Base-by-base conservation (phyloP, 1,140 invertebrate genomes). In the Atopsyche davidsoni region DNA sequence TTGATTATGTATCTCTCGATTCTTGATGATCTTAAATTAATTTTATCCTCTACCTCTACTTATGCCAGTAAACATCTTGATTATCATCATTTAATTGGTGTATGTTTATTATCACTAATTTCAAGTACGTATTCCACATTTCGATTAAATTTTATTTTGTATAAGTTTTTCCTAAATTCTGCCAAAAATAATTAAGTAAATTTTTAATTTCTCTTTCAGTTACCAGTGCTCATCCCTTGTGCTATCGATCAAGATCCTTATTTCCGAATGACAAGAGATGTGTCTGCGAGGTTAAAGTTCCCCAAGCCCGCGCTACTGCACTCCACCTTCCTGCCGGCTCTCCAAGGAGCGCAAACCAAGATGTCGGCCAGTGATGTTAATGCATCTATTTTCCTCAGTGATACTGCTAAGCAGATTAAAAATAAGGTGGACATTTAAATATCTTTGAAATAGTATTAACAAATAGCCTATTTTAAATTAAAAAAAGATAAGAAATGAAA, bases 211-310 rank as follows among this genome's bases (percentile, higher is more conserved):
- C 39, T 14, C 31, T 52, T 60, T 1, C 55, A 73, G 70, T 34
- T 77, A 1, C 87, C 87, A 3, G 97, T 93, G 64, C 75, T 99
- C 1, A 96, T 99, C 56, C 96, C 96, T 0, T 99, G 96, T 74
- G 97, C 94, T 21, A 99, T 99, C 62, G 97, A 99, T 79, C 97
- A 99, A 79, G 96, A 99, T 74, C 96, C 96, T 0, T 99, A 98
- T 70, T 99, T 99, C 70, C 79, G 96, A 46, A 97, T 99, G 95
- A 95, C 93, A 0, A 78, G 96, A 50, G 96, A 99, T 73, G 92
- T 98, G 14, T 91, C 95, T 0, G 94, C 95, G 0, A 81, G 82
- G 47, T 71, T 99, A 10, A 88, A 86, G 16, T 84, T 79, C 63
- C 81, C 81, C 0, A 99, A 99, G 67, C 97, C 96, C n/a, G 87